Percentiles rank a stretch among this genome's conserved stretches.
phyloP scores from a whole-genome alignment of 2,797 vertebrate genomes.

The Leucoraja ocellata region DNA sequence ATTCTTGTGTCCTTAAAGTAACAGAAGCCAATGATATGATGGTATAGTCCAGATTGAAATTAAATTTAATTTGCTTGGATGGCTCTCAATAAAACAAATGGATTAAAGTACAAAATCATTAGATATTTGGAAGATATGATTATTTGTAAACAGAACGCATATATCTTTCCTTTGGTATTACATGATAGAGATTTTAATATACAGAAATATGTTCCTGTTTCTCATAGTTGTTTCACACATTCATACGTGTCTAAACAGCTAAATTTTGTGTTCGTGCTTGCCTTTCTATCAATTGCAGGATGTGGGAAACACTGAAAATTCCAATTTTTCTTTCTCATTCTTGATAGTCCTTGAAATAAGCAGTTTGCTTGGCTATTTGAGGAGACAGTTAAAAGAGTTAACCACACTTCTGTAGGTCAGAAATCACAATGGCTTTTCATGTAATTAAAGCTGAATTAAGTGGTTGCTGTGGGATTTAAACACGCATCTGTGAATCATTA shows the following conservation, averaged over 20 bases:
- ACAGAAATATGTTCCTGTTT: neutral
- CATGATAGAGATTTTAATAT: neutral
- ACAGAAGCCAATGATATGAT: neutral
- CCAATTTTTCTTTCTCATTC: too few relatives aligned
- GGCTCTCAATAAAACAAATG: neutral
- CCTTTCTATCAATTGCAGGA: too few relatives aligned
- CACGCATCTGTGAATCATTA: too few relatives aligned
- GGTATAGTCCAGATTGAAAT: neutral
- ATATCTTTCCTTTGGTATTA: neutral
- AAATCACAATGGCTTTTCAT: too few relatives aligned
- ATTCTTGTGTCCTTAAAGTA: neutral
- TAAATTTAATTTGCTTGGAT: neutral
- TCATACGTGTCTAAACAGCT: neutral
- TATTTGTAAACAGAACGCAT: neutral
- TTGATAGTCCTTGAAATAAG: too few relatives aligned
- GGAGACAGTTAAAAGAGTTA: too few relatives aligned
- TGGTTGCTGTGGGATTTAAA: too few relatives aligned
- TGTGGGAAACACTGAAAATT: too few relatives aligned
- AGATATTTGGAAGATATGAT: neutral
- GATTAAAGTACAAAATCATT: neutral
- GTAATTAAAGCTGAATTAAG: too few relatives aligned
- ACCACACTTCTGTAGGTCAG: too few relatives aligned
- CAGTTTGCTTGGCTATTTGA: too few relatives aligned
- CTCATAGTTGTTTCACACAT: neutral
- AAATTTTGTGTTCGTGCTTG: neutral